Base-by-base conservation (phyloP, 2,797 vertebrate species). In the Pseudochirops cupreus region DNA sequence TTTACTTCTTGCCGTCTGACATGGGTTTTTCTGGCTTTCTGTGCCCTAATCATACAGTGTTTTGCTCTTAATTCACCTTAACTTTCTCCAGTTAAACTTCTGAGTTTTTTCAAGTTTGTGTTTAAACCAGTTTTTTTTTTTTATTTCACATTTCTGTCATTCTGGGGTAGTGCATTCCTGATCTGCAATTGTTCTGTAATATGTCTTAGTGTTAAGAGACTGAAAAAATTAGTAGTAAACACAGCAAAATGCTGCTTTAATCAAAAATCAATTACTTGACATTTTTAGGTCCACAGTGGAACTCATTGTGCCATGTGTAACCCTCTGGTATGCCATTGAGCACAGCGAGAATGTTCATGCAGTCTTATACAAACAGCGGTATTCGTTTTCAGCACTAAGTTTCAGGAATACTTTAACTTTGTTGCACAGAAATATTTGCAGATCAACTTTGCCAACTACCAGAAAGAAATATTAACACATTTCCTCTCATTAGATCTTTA, bases 21-120 rank as follows among this genome's bases (percentile, higher is more conserved):
- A 99, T 99, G 99, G 99, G 99, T 99, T 99, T 99, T 99, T 99
- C 99, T 99, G 99, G 99, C 99, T 99, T 99, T 99, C 99, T 99
- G 98, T 0, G 97, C 98, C 98, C 98, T 97, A 95, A 97, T 98
- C 97, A 97, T 97, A 94, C 91, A 95, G 16, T 98, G 98, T 98
- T 97, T 98, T 96, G 96, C 90, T 97, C 95, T 94, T 98, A 97
- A n/a, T 94, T 98, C 98, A 98, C 92, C 96, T 97, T 62, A 97
- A 93, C 97, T 97, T 98, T 95, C 95, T 97, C 97, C 96, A 98
- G 74, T 95, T 97, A 56, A 95, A 97, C 98, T 96, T 97, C 94
- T 98, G 94, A 98, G 93, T 98, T 98, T 97, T 96, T 98, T 96
- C 96, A 95, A 97, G 82, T 98, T 99, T 98, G 94, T 98, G 95